Evolutionary conservation across 64 coral and sea anemone species (phyloP).

Genomic region (Actinia equina): DNA sequence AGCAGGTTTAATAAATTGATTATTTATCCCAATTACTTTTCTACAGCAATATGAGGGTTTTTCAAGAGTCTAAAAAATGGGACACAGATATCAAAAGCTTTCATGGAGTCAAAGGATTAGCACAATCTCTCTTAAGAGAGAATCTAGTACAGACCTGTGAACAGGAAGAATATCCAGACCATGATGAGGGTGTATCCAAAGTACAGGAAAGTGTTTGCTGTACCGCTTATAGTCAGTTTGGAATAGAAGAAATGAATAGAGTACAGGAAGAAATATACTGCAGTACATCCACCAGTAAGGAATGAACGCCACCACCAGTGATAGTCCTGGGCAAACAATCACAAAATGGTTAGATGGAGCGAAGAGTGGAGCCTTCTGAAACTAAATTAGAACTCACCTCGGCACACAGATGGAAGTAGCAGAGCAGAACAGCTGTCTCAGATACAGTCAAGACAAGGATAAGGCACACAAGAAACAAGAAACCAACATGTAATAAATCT

Average conservation of each 20-base stretch:
- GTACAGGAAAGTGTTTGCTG: conserved; percentile 87
- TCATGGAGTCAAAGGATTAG: too few relatives aligned
- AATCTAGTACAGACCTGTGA: conserved; percentile 55
- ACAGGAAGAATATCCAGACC: conserved; percentile 89
- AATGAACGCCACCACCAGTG: conserved; percentile 99
- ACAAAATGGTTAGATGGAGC: not conserved
- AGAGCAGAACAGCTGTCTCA: conserved; percentile 87
- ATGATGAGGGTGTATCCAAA: conserved; percentile 97
- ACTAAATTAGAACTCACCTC: conserved; percentile 56
- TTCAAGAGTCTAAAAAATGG: too few relatives aligned
- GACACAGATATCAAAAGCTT: not conserved
- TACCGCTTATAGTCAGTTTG: conserved; percentile 84
- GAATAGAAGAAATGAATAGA: conserved; percentile 93
- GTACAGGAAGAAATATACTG: conserved; percentile 92
- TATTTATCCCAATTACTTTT: too few relatives aligned
- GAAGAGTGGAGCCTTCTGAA: not conserved
- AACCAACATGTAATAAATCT: conserved; percentile 99
- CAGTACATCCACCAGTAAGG: conserved; percentile 96
- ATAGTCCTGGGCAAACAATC: conserved; percentile 58
- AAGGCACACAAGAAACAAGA: conserved; percentile 87
- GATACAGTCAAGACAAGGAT: conserved; percentile 91
- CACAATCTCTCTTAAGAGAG: too few relatives aligned
- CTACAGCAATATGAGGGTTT: too few relatives aligned
- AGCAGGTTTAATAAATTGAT: too few relatives aligned
- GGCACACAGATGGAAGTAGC: conserved; percentile 98